These are phyloP conservation scores for Cuniculus paca DNA, from an alignment of 2,797 vertebrate species.

Conservation along the genomic window DNA sequence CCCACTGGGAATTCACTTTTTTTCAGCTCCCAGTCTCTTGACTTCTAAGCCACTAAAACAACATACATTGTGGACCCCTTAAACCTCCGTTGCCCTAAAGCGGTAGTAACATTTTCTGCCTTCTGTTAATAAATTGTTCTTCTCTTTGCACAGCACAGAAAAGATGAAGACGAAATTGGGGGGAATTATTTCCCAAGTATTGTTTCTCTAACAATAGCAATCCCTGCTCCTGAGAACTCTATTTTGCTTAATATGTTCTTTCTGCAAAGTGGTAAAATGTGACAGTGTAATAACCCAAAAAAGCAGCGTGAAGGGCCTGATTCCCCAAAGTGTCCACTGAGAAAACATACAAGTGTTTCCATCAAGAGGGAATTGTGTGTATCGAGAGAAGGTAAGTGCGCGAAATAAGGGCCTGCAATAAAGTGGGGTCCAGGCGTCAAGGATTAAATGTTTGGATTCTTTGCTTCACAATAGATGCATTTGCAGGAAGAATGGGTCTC, in stretches of 20 bases:
- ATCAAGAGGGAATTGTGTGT: slow-evolving; percentile 82
- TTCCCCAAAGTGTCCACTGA: slow-evolving; percentile 82
- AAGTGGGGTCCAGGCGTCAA: slow-evolving; percentile 80
- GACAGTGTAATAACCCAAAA: slow-evolving; percentile 86
- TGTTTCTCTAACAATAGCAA: slow-evolving; percentile 88
- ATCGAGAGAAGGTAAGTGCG: slow-evolving; percentile 82
- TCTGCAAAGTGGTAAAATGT: slow-evolving; percentile 83
- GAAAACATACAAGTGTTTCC: slow-evolving; percentile 83
- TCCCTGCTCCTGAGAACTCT: slow-evolving; percentile 84
- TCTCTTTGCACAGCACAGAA: slow-evolving; percentile 73
- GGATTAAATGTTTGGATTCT: slow-evolving; percentile 86
- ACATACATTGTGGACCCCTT: background rate
- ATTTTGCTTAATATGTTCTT: slow-evolving; percentile 87
- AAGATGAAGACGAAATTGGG: slow-evolving; percentile 72
- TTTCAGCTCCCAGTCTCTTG: slow-evolving; percentile 36
- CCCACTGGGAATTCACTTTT: slow-evolving; percentile 52
- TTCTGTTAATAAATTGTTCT: slow-evolving; percentile 74
- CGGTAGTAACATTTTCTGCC: slow-evolving; percentile 47
- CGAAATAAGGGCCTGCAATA: slow-evolving; percentile 73
- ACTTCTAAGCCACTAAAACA: slow-evolving; percentile 60
- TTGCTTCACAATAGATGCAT: slow-evolving; percentile 77
- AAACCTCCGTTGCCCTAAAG: slow-evolving; percentile 61
- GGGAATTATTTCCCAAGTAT: slow-evolving; percentile 85
- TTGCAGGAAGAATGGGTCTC: slow-evolving; percentile 75
- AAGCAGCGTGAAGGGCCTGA: slow-evolving; percentile 80